These are phyloP conservation scores for Bombus consobrinus DNA, from an alignment of 1,140 invertebrate species.

Conservation along the genomic window DNA sequence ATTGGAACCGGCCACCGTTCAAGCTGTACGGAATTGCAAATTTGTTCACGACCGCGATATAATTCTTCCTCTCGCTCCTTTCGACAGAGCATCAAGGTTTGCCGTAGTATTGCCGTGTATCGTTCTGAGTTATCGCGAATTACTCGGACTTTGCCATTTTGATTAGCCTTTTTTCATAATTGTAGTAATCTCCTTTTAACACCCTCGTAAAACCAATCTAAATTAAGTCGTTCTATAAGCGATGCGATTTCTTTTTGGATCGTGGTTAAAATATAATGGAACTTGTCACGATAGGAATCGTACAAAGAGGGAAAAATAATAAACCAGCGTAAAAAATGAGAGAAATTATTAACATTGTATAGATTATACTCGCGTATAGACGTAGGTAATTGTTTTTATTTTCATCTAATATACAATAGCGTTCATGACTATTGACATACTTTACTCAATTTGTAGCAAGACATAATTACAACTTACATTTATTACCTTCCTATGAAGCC, in stretches of 20 bases:
- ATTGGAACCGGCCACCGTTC: conserved; percentile 18
- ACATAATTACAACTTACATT: too few species aligned
- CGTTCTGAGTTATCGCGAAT: not conserved
- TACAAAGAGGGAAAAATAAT: not conserved
- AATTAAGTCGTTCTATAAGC: not conserved
- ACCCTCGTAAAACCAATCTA: not conserved
- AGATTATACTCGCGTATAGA: too few species aligned
- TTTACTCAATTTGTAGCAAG: too few species aligned
- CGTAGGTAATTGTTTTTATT: too few species aligned
- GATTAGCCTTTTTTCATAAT: not conserved
- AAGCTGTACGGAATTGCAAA: conserved; percentile 14
- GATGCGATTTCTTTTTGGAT: not conserved
- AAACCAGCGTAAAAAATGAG: not conserved
- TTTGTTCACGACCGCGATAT: conserved; percentile 13
- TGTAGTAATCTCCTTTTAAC: not conserved
- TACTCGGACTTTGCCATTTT: not conserved
- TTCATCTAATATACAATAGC: too few species aligned
- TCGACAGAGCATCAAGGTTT: not conserved
- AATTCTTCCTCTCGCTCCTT: not conserved
- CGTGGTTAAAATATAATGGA: not conserved
- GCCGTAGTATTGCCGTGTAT: not conserved
- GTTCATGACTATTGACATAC: too few species aligned
- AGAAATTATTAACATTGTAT: too few species aligned
- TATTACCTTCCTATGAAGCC: too few species aligned
- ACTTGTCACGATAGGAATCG: not conserved